Evolutionary conservation across 2,797 vertebrate genomes (phyloP).

Genomic region (Remorina albescens): DNA sequence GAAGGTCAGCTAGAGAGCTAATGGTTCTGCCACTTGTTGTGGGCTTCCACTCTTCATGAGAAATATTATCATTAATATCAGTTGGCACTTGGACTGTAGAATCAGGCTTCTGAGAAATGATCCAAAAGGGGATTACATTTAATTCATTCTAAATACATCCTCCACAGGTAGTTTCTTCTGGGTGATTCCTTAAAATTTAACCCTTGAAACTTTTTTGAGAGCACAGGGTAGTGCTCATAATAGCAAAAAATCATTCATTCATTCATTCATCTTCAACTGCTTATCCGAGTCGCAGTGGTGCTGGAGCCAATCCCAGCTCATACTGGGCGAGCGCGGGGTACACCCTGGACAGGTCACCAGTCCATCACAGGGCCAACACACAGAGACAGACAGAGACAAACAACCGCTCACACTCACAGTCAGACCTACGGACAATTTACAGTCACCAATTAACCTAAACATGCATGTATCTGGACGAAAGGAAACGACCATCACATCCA

Average conservation of each 20-base stretch:
- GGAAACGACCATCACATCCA: not conserved
- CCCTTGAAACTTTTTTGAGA: slow-evolving; percentile 39
- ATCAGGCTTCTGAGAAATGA: slow-evolving; percentile 61
- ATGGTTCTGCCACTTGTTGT: slow-evolving; percentile 52
- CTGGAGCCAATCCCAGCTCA: too few relatives aligned
- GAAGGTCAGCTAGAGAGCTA: slow-evolving; percentile 61
- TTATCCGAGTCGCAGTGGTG: too few relatives aligned
- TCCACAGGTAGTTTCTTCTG: slow-evolving; percentile 50
- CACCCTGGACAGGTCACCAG: too few relatives aligned
- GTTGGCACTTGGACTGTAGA: slow-evolving; percentile 48
- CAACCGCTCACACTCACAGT: too few relatives aligned
- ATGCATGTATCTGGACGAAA: too few relatives aligned
- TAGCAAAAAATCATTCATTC: not conserved
- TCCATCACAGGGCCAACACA: too few relatives aligned
- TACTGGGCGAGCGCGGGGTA: too few relatives aligned
- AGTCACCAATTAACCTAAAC: too few relatives aligned
- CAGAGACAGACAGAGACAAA: too few relatives aligned
- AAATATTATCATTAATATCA: slow-evolving; percentile 67
- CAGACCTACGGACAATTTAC: too few relatives aligned
- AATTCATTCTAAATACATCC: slow-evolving; percentile 62
- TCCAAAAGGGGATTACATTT: slow-evolving; percentile 62
- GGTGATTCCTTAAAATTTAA: slow-evolving; percentile 49
- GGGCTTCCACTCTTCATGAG: slow-evolving; percentile 43
- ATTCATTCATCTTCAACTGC: too few relatives aligned
- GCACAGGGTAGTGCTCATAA: slow-evolving; percentile 15